Evolutionary conservation across 1,140 invertebrate genomes (phyloP).

Genomic region (Drosophila grimshawi): DNA sequence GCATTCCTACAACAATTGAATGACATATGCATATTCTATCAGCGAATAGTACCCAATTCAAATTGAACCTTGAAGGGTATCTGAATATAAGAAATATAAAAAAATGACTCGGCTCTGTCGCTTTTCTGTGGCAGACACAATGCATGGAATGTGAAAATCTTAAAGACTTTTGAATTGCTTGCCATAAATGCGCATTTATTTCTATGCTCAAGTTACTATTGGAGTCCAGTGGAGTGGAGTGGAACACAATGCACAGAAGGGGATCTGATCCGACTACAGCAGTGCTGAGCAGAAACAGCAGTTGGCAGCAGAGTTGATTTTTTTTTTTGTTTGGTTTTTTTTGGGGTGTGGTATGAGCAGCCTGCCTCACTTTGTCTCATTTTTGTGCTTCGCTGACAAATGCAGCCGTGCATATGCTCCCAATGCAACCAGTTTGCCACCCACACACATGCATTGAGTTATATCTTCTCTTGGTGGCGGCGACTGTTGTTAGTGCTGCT

Average conservation of each 20-base stretch:
- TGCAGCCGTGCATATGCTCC: slow-evolving; percentile 79
- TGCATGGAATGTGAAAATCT: slow-evolving; percentile 82
- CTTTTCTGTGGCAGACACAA: slow-evolving; percentile 73
- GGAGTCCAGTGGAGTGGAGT: slow-evolving; percentile 3
- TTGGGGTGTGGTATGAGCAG: slow-evolving; percentile 28
- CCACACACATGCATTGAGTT: slow-evolving; percentile 49
- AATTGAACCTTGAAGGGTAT: slow-evolving; percentile 21
- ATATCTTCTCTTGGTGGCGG: slow-evolving; percentile 53
- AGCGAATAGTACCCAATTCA: background rate
- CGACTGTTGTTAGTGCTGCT: background rate
- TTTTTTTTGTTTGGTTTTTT: slow-evolving; percentile 10
- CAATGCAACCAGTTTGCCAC: slow-evolving; percentile 12
- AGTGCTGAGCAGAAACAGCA: slow-evolving; percentile 7
- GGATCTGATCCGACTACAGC: slow-evolving; percentile 27
- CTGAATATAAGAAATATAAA: slow-evolving; percentile 25
- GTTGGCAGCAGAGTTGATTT: slow-evolving; percentile 14
- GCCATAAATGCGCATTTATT: slow-evolving; percentile 83
- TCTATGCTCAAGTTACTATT: slow-evolving; percentile 76
- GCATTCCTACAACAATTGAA: no score
- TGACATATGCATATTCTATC: no score
- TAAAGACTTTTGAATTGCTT: slow-evolving; percentile 83
- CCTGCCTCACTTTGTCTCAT: slow-evolving; percentile 80
- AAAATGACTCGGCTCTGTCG: slow-evolving; percentile 62
- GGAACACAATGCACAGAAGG: slow-evolving; percentile 27
- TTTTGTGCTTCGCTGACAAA: slow-evolving; percentile 83